phyloP scores from a whole-genome alignment of 2,797 vertebrate genomes.

The Acridotheres tristis region DNA sequence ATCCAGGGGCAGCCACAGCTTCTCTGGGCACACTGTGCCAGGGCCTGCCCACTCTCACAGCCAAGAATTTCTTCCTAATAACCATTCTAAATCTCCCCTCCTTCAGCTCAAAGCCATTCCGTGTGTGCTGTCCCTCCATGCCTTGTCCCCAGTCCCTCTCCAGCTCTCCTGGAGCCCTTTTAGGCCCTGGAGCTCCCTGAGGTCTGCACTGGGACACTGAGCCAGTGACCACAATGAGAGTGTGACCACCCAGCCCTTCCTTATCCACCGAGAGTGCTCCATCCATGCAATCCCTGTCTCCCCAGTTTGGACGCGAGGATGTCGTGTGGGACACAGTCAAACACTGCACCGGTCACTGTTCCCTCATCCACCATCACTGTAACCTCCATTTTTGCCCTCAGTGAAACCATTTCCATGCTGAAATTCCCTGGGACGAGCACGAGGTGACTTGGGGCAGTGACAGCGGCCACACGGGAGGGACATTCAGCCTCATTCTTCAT shows the following conservation, averaged over 20 bases:
- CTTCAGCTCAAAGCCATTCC: not conserved
- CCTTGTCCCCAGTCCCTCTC: not conserved
- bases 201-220: rapidly evolving
- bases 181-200: not conserved
- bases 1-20: not conserved
- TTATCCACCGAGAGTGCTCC: rapidly evolving
- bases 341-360: rapidly evolving
- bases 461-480: rapidly evolving
- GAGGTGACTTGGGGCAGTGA: not conserved
- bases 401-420: not conserved
- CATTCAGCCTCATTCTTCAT: not conserved
- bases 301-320: not conserved
- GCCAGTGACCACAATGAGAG: no score
- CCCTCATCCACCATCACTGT: not conserved
- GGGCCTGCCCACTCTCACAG: rapidly evolving
- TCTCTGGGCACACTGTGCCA: not conserved
- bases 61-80: not conserved
- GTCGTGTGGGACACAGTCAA: rapidly evolving
- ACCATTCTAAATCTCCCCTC: not conserved
- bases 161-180: not conserved
- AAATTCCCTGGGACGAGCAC: not conserved
- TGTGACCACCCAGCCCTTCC: not conserved
- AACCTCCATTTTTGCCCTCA: no score
- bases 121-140: not conserved
- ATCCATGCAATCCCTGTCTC: not conserved